Percentiles rank a stretch among this genome's conserved stretches.
These are phyloP conservation scores for Centropus bengalensis DNA, from an alignment of 2,113 vertebrate species.

Conservation along the genomic window DNA sequence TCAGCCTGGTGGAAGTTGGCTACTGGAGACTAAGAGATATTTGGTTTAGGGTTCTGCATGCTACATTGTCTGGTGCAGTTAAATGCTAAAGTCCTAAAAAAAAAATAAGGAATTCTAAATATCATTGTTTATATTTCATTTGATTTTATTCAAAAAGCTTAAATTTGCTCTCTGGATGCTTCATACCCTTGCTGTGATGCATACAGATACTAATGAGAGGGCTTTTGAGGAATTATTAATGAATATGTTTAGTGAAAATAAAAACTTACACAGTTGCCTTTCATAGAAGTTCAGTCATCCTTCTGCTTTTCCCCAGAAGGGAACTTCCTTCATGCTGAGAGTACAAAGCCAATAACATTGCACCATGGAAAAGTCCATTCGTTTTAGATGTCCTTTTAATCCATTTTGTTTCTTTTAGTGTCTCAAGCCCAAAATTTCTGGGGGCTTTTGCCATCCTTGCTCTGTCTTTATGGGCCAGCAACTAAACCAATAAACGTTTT, in stretches of 20 bases:
- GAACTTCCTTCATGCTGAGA: background rate
- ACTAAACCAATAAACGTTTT: background rate
- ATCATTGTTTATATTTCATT: background rate
- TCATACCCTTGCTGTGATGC: background rate
- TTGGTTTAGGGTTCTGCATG: background rate
- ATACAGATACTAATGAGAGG: background rate
- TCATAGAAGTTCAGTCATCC: background rate
- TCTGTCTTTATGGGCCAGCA: background rate
- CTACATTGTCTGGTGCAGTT: background rate
- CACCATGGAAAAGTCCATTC: background rate
- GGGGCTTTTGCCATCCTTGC: background rate
- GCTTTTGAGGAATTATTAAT: background rate
- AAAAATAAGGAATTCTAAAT: background rate
- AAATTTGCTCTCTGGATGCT: background rate
- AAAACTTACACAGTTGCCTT: background rate
- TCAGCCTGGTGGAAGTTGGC: background rate
- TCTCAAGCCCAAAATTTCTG: background rate
- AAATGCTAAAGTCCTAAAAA: background rate
- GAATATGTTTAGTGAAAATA: background rate
- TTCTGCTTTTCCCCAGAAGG: background rate
- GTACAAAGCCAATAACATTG: background rate
- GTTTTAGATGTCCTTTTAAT: background rate
- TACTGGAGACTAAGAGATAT: background rate
- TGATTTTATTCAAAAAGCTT: background rate
- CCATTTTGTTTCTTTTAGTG: background rate